Base-by-base conservation (phyloP, 2,113 vertebrate species). In the Circaetus gallicus region DNA sequence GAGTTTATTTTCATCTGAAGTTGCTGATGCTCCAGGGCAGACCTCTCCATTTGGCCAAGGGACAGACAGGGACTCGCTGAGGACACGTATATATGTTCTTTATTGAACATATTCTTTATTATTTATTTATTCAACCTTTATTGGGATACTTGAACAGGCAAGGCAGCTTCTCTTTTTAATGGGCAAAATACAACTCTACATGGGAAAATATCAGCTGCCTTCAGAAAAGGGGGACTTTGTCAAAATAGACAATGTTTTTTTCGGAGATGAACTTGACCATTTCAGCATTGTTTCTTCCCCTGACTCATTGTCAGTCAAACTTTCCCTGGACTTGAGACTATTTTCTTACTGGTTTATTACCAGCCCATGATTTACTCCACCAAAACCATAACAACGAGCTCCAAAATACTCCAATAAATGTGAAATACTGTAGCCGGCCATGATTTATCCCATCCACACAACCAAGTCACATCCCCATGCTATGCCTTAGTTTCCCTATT, bases 381-480 rank as follows among this genome's bases (percentile, higher is more conserved):
- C 45, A 9, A 70, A 62, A 28, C 3, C 4, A 0, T 24, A 32
- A 32, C 6, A 66, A 56, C 0, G 1, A 62, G 32, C 52, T 87
- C 53, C 70, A 55, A 36, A 85, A 59, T 28, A 61, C 49, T 29
- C 16, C 29, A 63, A 4, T 12, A 69, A 69, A 52, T 1, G 7
- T 42, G 78, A 56, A 76, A 38, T 56, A 16, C 43, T 40, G 22
- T 13, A 52, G 20, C 29, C 36, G 73, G 24, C 43, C 28, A 0
- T 43, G 38, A 42, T 66, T 77, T 49, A 43, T 9, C 34, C 45
- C 32, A 42, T 8, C 52, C 16, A 10, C 10, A 25, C 24, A 22
- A 34, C 29, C 36, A 52, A 56, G 31, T 1, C 21, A 25, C 1
- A 0, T 26, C 53, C 21, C 7, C 14, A 2, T 4, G 13, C 42